Conservation (phyloP, 2,797 vertebrate genomes). For the Bovichtus variegatus region DNA sequence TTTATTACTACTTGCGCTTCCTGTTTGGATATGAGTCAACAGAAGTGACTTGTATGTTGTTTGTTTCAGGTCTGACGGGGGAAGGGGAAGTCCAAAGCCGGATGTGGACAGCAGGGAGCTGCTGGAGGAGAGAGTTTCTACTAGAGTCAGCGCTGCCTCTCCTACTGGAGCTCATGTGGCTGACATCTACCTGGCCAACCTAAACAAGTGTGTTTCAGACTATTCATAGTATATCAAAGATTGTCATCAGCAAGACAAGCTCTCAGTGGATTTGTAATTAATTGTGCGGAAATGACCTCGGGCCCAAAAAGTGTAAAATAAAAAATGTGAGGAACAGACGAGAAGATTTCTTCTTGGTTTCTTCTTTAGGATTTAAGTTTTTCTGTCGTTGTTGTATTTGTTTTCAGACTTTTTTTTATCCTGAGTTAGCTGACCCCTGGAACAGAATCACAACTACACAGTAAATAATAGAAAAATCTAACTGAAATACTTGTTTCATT, state of each 20-base stretch:
- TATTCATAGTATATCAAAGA: not conserved
- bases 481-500: slow-evolving; percentile 19
- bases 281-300: not conserved
- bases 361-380: not conserved
- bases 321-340: not conserved
- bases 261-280: not conserved
- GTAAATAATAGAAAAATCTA: not conserved
- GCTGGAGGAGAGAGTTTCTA: slow-evolving; percentile 93
- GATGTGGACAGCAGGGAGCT: slow-evolving; percentile 87
- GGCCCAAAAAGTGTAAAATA: not conserved
- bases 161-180: slow-evolving; percentile 96
- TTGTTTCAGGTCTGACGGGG: slow-evolving; percentile 89
- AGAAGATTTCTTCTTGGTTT: not conserved
- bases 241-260: not conserved
- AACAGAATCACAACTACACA: not conserved
- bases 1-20: not conserved
- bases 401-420: slow-evolving; percentile 3
- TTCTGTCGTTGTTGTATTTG: not conserved
- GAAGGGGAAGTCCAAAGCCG: slow-evolving; percentile 94
- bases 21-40: no score
- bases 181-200: slow-evolving; percentile 98
- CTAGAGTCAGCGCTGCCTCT: slow-evolving; percentile 92
- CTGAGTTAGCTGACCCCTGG: not conserved
- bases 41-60: no score
- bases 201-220: slow-evolving; percentile 92